A percentile compares a stretch with the other conserved stretches of the same genome.
Conservation (phyloP, 2,888 invertebrate species). For the Drosophila yooni region DNA sequence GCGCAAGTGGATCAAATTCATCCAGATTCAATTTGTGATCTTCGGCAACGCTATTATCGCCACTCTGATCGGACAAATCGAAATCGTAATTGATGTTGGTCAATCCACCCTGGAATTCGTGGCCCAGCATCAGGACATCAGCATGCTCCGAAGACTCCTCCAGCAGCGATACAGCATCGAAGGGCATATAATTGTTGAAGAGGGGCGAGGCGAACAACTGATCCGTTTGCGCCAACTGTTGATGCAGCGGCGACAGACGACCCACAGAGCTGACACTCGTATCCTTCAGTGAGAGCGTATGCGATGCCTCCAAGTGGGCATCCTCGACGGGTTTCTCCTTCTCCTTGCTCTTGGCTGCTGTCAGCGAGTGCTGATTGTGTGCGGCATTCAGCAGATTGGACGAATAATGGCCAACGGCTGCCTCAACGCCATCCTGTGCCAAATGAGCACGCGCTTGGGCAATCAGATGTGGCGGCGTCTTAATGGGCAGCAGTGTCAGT, state of each 20-base stretch:
- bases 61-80: constrained; percentile 90
- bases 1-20: constrained; percentile 84
- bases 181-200: constrained; percentile 85
- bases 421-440: constrained; percentile 32
- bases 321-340: constrained; percentile 8
- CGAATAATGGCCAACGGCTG: constrained; percentile 77
- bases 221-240: constrained; percentile 83
- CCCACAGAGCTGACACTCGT: constrained; percentile 64
- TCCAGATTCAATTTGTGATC: constrained; percentile 82
- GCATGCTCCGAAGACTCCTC: constrained; percentile 86
- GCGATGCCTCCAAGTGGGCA: constrained; percentile 14
- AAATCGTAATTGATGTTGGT: constrained; percentile 91
- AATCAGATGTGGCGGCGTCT: constrained; percentile 87
- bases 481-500: constrained; percentile 88
- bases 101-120: constrained; percentile 87
- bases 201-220: constrained; percentile 87
- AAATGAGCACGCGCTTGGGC: constrained; percentile 74
- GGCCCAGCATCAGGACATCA: constrained; percentile 86
- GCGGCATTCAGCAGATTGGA: constrained; percentile 78
- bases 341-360: constrained; percentile 12
- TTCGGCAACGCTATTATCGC: constrained; percentile 89
- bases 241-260: constrained; percentile 73
- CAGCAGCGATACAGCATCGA: constrained; percentile 86
- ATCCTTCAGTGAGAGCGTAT: constrained; percentile 74
- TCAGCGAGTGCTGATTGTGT: constrained; percentile 28